A percentile compares a stretch with the other conserved stretches of the same genome.
phyloP scores from a whole-genome alignment of 2,888 invertebrate genomes.

The Dromius quadrimaculatus region DNA sequence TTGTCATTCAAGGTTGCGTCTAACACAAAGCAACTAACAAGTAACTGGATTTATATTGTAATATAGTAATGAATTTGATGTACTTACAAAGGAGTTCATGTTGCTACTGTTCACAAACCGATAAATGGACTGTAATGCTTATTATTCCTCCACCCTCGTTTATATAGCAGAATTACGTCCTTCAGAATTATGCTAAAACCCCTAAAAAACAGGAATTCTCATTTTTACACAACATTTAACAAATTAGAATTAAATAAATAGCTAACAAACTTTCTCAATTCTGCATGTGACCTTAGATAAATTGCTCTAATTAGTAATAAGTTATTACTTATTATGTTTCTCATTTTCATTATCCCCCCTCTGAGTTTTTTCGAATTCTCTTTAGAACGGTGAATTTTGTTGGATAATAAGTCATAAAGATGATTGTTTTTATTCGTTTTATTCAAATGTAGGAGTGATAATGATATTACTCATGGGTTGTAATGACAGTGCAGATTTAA shows the following conservation, averaged over 20 bases:
- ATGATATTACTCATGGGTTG: too few species aligned
- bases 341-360: not conserved
- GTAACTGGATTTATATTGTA: not conserved
- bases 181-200: constrained; percentile 13
- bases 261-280: constrained; percentile 23
- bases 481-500: too few species aligned
- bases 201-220: constrained; percentile 14
- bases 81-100: constrained; percentile 49
- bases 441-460: too few species aligned
- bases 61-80: not conserved
- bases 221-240: constrained; percentile 25
- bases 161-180: constrained; percentile 41
- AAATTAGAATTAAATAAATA: constrained; percentile 15
- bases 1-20: constrained; percentile 15
- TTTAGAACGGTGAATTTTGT: too few species aligned
- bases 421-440: too few species aligned
- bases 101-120: constrained; percentile 16
- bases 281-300: constrained; percentile 36
- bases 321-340: constrained; percentile 1
- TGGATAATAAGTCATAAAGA: too few species aligned
- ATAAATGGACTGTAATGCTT: not conserved
- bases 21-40: constrained; percentile 6
- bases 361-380: constrained; percentile 4
- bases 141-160: too few species aligned
- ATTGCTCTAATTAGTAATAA: constrained; percentile 17